phyloP scores from a whole-genome alignment of 2,113 vertebrate genomes.

The Petromus typicus region DNA sequence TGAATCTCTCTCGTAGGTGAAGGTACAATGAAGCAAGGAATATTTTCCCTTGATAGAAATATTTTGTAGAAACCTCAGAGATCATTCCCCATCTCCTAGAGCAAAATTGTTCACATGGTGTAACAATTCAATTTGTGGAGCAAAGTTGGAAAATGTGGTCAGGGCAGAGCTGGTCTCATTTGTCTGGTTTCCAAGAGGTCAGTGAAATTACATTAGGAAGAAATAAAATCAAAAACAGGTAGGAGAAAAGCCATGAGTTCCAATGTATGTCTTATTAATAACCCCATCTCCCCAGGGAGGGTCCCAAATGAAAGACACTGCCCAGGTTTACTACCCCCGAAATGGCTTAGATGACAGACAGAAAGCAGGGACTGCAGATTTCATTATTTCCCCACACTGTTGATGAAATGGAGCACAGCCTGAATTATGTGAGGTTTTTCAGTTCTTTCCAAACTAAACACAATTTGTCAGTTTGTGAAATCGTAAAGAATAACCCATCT shows the following conservation, averaged over 20 bases:
- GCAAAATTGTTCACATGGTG: not conserved
- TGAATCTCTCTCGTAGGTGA: not conserved
- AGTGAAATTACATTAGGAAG: slow-evolving; percentile 67
- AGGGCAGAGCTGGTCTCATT: slow-evolving; percentile 8
- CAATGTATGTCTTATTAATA: slow-evolving; percentile 28
- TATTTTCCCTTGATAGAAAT: not conserved
- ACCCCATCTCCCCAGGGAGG: slow-evolving; percentile 67
- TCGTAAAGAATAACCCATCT: slow-evolving; percentile 76
- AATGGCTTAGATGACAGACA: slow-evolving; percentile 69
- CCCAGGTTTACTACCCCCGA: slow-evolving; percentile 64
- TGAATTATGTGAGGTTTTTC: slow-evolving; percentile 76
- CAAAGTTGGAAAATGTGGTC: not conserved
- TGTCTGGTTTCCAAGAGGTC: slow-evolving; percentile 61
- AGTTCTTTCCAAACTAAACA: slow-evolving; percentile 76
- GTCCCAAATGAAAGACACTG: slow-evolving; percentile 65
- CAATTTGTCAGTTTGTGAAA: slow-evolving; percentile 76
- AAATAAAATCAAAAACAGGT: slow-evolving; percentile 71
- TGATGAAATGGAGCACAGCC: slow-evolving; percentile 63
- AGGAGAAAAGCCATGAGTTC: slow-evolving; percentile 64
- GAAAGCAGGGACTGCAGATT: slow-evolving; percentile 75
- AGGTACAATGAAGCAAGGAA: not conserved
- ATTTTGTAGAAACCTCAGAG: not conserved
- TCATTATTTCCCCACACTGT: slow-evolving; percentile 59
- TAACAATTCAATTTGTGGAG: slow-evolving; percentile 8
- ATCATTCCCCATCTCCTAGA: slow-evolving; percentile 10